Evolutionary conservation across 2,797 vertebrate genomes (phyloP).

Genomic region (Leptodactylus fallax): DNA sequence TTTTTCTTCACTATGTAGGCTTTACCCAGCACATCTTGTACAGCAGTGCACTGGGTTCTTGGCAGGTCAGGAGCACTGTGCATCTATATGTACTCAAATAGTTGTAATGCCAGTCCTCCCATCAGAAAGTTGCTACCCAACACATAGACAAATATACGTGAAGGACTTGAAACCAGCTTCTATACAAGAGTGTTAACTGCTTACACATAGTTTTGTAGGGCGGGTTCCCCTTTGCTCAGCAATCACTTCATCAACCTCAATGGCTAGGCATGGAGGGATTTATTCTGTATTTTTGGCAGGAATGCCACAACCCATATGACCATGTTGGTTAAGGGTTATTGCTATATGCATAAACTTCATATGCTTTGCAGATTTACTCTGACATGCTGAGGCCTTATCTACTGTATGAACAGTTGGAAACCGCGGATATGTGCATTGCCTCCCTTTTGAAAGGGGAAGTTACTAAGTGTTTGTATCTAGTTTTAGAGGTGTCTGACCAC

Average conservation of each 20-base stretch:
- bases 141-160: background rate
- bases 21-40: background rate
- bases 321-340: background rate
- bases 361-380: background rate
- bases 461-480: slow-evolving; percentile 14
- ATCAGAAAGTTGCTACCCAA: background rate
- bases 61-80: background rate
- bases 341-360: background rate
- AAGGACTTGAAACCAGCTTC: background rate
- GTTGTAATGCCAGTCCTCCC: background rate
- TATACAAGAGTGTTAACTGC: background rate
- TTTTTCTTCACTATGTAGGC: background rate
- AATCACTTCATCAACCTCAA: slow-evolving; percentile 28
- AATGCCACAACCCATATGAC: background rate
- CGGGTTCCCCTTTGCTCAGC: slow-evolving; percentile 20
- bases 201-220: slow-evolving; percentile 38
- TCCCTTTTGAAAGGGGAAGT: slow-evolving; percentile 51
- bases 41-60: background rate
- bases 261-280: slow-evolving; percentile 14
- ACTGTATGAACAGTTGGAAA: background rate
- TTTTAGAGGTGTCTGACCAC: slow-evolving; percentile 47
- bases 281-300: background rate
- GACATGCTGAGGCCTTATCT: background rate
- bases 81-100: background rate
- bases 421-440: background rate